A percentile compares a stretch with the other conserved stretches of the same genome.
Evolutionary conservation across 2,113 vertebrate species (phyloP).

Genomic region (Pteronura brasiliensis): DNA sequence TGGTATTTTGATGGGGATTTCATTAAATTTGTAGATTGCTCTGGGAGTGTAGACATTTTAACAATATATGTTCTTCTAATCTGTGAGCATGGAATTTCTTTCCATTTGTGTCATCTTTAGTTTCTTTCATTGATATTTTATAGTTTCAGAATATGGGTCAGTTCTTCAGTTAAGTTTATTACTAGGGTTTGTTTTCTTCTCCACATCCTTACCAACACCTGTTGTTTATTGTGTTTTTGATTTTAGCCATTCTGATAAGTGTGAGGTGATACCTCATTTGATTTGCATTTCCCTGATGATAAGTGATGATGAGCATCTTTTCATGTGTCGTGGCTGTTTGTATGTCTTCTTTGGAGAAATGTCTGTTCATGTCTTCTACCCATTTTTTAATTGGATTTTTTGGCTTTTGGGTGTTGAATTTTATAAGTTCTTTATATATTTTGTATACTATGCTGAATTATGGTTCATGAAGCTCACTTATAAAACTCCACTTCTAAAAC

Average conservation of each 20-base stretch:
- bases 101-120: not conserved
- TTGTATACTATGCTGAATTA: not conserved
- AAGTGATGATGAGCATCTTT: not conserved
- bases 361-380: not conserved
- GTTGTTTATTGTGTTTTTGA: not conserved
- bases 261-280: not conserved
- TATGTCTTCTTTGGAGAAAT: not conserved
- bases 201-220: not conserved
- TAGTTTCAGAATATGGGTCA: not conserved
- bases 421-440: not conserved
- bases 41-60: not conserved
- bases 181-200: not conserved
- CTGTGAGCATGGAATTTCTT: not conserved
- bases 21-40: not conserved
- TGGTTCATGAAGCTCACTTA: not conserved
- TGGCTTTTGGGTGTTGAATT: not conserved
- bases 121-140: not conserved
- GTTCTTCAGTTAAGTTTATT: not conserved
- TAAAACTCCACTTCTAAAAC: not conserved
- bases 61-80: not conserved
- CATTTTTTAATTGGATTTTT: not conserved
- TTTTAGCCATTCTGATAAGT: not conserved
- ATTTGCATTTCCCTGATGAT: not conserved
- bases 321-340: not conserved
- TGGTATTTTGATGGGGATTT: not conserved